Percentiles rank a stretch among this genome's conserved stretches.
Conservation (phyloP, 2,113 vertebrate species). For the Calonectris borealis region DNA sequence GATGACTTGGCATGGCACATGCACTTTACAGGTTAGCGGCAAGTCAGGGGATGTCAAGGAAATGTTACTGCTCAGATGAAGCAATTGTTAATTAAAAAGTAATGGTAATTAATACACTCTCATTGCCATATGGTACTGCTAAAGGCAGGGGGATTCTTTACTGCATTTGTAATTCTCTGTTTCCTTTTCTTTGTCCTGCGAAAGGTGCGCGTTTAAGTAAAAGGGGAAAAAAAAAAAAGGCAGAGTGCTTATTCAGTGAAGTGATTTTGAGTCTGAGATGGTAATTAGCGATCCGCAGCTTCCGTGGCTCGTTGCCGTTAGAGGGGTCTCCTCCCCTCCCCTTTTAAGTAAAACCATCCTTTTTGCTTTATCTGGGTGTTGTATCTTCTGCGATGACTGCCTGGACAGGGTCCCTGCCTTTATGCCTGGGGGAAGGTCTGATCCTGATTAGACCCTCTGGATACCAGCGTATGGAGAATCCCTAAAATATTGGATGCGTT, state of each 20-base stretch:
- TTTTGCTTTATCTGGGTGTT: background rate
- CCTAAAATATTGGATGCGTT: background rate
- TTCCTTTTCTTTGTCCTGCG: slow-evolving; percentile 21
- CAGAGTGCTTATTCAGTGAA: background rate
- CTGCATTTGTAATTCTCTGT: background rate
- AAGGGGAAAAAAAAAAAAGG: background rate
- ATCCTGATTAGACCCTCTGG: background rate
- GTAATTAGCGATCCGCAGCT: background rate
- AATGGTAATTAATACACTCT: slow-evolving; percentile 73
- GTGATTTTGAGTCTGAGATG: background rate
- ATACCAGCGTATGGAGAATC: rapidly evolving
- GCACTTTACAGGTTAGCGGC: slow-evolving; percentile 48
- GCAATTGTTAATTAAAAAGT: slow-evolving; percentile 79
- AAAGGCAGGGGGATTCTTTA: slow-evolving; percentile 62
- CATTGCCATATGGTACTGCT: slow-evolving; percentile 69
- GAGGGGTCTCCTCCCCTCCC: slow-evolving; percentile 10
- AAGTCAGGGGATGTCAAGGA: slow-evolving; percentile 69
- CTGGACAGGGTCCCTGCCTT: background rate
- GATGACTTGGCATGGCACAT: slow-evolving; percentile 66
- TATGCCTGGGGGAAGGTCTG: background rate
- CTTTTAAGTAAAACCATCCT: background rate
- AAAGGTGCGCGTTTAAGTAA: background rate
- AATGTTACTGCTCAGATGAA: slow-evolving; percentile 74
- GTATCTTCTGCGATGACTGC: background rate
- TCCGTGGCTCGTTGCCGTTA: background rate